Evolutionary conservation across 2,888 invertebrate species (phyloP), one percentile per base, ranked within the genome.

Genomic region (Papilio demoleus): DNA sequence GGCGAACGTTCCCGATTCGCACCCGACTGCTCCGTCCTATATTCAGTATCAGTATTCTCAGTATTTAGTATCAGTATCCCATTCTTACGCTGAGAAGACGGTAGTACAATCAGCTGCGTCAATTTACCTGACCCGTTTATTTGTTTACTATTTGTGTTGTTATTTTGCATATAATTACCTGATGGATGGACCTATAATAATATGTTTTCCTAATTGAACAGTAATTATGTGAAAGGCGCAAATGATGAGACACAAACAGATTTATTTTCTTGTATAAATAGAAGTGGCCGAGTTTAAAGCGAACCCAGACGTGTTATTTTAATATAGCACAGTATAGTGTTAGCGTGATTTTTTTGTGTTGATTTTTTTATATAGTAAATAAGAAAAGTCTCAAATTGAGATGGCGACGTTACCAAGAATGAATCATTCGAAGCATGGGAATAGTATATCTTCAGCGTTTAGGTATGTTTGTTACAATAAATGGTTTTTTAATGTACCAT

Each of bases 361-460:
- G 71, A 75, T 67, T 75, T 72, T 72, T 56, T 31, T 4, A 56
- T 0, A 6, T 63, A 36, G 14, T 31, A 56, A 58, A 70, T 60
- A 70, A 59, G 22, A 58, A 34, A 42, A 66, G 31, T 68, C 58
- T 61, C 19, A 70, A 34, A n/a, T 67, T 70, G 79, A 75, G 77
- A 92, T 92, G 92, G 92, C 92, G 79, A 92, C 92, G 73, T 87
- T 92, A 79, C 92, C 92, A 24, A 83, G 92, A 75, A 86, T 86
- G 81, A 87, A 88, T 76, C 82, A 79, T 76, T 84, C 90, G 68
- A 92, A 88, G 80, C 86, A 88, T 76, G 86, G 81, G 71, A 80
- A 79, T 76, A 80, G 75, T 74, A 79, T 88, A 74, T 76, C 59
- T 14, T 38, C 59, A 38, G 22, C 59, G 19, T 59, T 59, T 59